Base-by-base conservation (phyloP, 1,140 invertebrate genomes). In the Agrilus planipennis region DNA sequence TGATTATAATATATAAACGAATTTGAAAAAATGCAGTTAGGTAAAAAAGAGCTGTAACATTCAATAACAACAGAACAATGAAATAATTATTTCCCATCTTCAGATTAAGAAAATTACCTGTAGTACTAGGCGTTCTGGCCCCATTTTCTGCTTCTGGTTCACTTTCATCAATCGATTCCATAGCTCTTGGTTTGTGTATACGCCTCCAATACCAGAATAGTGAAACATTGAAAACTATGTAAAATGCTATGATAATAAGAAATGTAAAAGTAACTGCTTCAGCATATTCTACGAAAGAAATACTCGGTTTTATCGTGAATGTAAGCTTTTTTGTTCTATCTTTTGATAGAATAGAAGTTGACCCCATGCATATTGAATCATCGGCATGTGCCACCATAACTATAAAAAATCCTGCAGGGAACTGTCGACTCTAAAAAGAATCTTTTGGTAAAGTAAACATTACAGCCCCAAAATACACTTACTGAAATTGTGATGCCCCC, bases 321-420 rank as follows among this genome's bases (percentile, higher is more conserved):
- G 52, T 64, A 15, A 82, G 51, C 21, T 50, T 63, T 60, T 84
- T 82, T 6, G 55, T 58, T 2, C 70, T 61, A 28, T 52, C 40
- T 48, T 55, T 18, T 52, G 50, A 29, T 23, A 25, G 49, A 18
- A 44, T 55, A 44, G 34, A 49, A 9, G 53, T 50, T 7, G 54
- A 45, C 14, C 67, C 71, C 28, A 66, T 66, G 53, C 87, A 90
- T 41, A 78, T 76, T 1, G 64, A 70, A 50, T 89, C 82, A 35
- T 79, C 77, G 0, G 76, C 72, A 64, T 87, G 82, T 37, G 86
- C 76, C 12, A 88, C 80, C 49, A 89, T 73, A 1, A 89, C 82
- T 28, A 89, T 70, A 61, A 82, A 89, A 60, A 89, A 84, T 7
- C 84, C 82, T 31, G 69, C 46, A 1, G 78, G 78, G 57, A 78